Evolutionary conservation across 2,113 vertebrate species (phyloP).

Genomic region (Sander vitreus): DNA sequence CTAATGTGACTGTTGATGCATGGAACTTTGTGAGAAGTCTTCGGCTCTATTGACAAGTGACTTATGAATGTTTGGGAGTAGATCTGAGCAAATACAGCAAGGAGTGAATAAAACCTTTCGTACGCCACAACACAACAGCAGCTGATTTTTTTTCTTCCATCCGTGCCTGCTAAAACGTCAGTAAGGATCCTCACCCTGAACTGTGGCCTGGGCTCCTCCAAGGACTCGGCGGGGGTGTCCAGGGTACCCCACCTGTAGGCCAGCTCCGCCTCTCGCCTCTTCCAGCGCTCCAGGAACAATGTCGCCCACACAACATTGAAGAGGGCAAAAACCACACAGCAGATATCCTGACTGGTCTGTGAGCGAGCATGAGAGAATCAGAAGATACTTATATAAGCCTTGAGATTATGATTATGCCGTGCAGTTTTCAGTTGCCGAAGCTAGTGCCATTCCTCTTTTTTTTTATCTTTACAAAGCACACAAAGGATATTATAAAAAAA

Average conservation of each 20-base stretch:
- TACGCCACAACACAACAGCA: background rate
- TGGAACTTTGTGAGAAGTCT: background rate
- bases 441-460: background rate
- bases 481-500: background rate
- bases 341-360: constrained; percentile 97
- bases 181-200: constrained; percentile 89
- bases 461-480: background rate
- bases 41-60: background rate
- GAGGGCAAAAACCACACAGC: constrained; percentile 95
- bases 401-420: background rate
- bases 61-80: background rate
- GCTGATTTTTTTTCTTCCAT: background rate
- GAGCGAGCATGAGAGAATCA: background rate
- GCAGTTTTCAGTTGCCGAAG: background rate
- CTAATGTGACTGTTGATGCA: background rate
- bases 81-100: background rate
- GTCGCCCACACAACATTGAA: constrained; percentile 98
- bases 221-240: constrained; percentile 91
- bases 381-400: constrained; percentile 10
- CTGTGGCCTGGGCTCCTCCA: constrained; percentile 96
- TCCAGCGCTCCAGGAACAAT: constrained; percentile 96
- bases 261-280: constrained; percentile 93
- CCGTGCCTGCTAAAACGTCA: background rate
- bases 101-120: background rate
- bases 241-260: constrained; percentile 97